phyloP scores from a whole-genome alignment of 1,140 invertebrate species.

The Megalonaias nervosa region DNA sequence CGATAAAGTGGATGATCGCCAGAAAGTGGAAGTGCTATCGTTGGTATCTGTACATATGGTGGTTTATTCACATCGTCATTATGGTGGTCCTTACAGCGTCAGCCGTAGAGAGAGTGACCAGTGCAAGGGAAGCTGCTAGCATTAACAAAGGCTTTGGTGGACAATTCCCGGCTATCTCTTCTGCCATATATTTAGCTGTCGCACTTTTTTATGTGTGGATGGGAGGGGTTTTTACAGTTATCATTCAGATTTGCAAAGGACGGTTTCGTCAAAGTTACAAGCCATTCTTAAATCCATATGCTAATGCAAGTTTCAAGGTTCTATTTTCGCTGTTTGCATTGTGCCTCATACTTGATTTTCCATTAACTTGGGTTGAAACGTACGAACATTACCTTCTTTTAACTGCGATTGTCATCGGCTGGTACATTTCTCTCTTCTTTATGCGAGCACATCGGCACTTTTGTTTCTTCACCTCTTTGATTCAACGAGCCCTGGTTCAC shows the following conservation, averaged over 20 bases:
- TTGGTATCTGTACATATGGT: constrained; percentile 27
- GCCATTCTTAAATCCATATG: constrained; percentile 18
- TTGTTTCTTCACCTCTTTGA: constrained; percentile 49
- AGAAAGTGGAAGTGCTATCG: constrained; percentile 42
- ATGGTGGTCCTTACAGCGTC: constrained; percentile 37
- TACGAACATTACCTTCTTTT: constrained; percentile 32
- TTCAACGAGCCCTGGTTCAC: constrained; percentile 41
- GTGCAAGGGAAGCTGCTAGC: not conserved
- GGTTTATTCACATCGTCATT: constrained; percentile 35
- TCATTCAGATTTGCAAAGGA: constrained; percentile 9
- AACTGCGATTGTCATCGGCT: constrained; percentile 38
- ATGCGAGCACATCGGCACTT: constrained; percentile 35
- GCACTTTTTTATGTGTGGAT: constrained; percentile 10
- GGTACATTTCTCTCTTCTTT: constrained; percentile 47
- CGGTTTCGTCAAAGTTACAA: constrained; percentile 1
- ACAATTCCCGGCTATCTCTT: too few relatives aligned
- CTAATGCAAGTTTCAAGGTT: constrained; percentile 29
- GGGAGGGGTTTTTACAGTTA: constrained; percentile 23
- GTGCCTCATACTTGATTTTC: constrained; percentile 40
- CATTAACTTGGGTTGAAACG: not conserved
- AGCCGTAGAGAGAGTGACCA: constrained; percentile 16
- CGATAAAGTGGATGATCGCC: constrained; percentile 34
- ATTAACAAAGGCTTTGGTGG: too few relatives aligned
- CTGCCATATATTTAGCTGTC: too few relatives aligned
- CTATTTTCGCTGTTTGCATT: constrained; percentile 44